Evolutionary conservation across 2,888 invertebrate species (phyloP), one percentile per base, ranked within the genome.

Genomic region (Hipparchia semele): DNA sequence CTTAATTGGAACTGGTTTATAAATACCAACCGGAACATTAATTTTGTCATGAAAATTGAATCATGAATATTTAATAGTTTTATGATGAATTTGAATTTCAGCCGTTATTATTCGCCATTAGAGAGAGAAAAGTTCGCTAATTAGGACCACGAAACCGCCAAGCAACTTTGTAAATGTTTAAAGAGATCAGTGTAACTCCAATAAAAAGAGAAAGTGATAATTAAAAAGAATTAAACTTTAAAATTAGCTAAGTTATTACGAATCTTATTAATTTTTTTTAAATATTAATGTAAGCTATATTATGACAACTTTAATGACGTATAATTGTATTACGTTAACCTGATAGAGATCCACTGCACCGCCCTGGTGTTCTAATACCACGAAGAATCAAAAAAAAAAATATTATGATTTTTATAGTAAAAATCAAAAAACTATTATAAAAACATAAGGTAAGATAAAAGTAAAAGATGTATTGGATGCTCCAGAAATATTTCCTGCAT

Each of bases 121-220:
- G 76, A 77, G 76, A 76, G 78, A 78, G 80, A 79, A 82, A 83
- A 74, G 81, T 86, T 86, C 82, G 79, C 81, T 84, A 83, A 86
- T 86, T 84, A 85, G 77, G 75, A 73, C 78, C 72, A 79, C 78
- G 75, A 78, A 80, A 79, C 81, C 79, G 76, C 80, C 79, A 80
- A 83, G 79, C 81, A 81, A 78, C 79, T 79, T 80, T 78, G 79
- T 80, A 80, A 85, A 86, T 84, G 80, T 83, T 84, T 80, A 79
- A 83, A 79, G 75, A 80, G 77, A 82, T 79, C 76, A 73, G 74
- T 84, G 81, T 77, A 82, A 84, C 72, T 80, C 82, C 81, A 82
- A 81, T 82, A 83, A 83, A 80, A 78, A 74, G 61, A 58, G 39
- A 60, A 64, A 72, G 71, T 65, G 68, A 74, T 74, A 75, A 72